A percentile compares a stretch with the other conserved stretches of the same genome.
These are phyloP conservation scores for Calypte anna DNA, from an alignment of 2,113 vertebrate genomes.

Conservation along the genomic window DNA sequence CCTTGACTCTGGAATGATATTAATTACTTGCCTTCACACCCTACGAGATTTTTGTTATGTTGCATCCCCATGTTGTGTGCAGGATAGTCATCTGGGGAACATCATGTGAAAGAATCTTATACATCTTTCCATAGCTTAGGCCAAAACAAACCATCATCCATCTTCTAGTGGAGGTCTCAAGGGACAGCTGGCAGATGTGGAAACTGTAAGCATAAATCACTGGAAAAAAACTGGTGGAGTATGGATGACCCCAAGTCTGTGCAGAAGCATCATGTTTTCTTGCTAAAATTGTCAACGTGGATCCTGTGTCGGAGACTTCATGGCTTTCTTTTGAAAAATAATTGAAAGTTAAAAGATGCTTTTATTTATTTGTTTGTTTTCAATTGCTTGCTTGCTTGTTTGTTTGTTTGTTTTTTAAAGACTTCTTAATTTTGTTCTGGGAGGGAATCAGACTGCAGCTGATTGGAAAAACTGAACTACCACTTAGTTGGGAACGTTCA, in stretches of 20 bases:
- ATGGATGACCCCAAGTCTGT: not conserved
- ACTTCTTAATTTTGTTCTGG: not conserved
- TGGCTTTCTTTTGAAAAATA: not conserved
- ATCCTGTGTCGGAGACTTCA: not conserved
- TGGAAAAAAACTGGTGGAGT: not conserved
- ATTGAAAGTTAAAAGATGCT: not conserved
- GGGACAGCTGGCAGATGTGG: not conserved
- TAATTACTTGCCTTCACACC: not conserved
- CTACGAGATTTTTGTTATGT: not conserved
- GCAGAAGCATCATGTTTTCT: not conserved
- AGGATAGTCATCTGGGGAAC: not conserved
- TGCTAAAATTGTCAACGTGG: not conserved
- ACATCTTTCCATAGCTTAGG: not conserved
- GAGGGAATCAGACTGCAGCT: not conserved
- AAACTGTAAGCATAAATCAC: not conserved
- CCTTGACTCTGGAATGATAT: not conserved
- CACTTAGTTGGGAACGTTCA: not conserved
- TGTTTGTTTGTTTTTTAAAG: not conserved
- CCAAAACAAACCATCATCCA: not conserved
- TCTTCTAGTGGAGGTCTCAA: not conserved
- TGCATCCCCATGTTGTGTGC: not conserved
- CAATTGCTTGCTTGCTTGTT: too few species aligned
- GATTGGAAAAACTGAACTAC: not conserved
- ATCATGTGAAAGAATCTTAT: not conserved
- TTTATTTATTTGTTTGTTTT: not conserved